Evolutionary conservation across 2,797 vertebrate genomes (phyloP), one percentile per base, ranked within the genome.

Genomic region (Furcifer pardalis): DNA sequence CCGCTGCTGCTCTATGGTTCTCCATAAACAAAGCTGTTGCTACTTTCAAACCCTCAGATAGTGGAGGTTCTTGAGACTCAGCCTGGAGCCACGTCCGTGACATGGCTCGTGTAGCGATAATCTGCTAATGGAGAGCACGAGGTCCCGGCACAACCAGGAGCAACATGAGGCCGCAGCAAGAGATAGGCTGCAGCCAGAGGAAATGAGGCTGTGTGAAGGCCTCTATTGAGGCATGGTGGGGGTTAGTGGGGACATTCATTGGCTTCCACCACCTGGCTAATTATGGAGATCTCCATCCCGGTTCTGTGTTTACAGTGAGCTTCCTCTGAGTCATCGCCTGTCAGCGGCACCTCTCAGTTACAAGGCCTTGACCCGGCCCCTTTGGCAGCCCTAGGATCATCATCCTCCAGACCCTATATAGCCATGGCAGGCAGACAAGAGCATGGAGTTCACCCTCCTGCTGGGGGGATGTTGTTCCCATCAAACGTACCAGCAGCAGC

Each of bases 301-400:
- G n/a, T 35, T 77, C 8, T 71, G 77, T 87, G 86, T 87, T 87
- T 87, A 87, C 65, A 80, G 40, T 32, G 81, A 52, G 32, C 71
- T 84, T 87, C 86, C 86, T 87, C 81, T 87, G 82, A 87, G 82
- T 87, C 82, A 80, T 71, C 27, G 62, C 71, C 37, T 76, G 79
- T 62, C 66, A 17, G 72, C 32, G 66, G 66, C 56, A 63, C 49
- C 52, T 71, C n/a, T 15, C 40, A 5, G n/a, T 25, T 60, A 56
- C 40, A 62, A 12, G 79, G 62, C 71, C 77, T 56, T 7, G 63
- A 25, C n/a, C 23, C 25, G 44, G 69, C 62, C 62, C 62, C 62
- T 68, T n/a, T 63, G 62, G 49, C 82, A 10, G 82, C 63, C 49
- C n/a, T 27, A 30, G n/a, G 12, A 52, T 66, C 23, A 17, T 68